Base-by-base conservation (phyloP, 2,797 vertebrate species). In the Chlorospingus flavigularis region DNA sequence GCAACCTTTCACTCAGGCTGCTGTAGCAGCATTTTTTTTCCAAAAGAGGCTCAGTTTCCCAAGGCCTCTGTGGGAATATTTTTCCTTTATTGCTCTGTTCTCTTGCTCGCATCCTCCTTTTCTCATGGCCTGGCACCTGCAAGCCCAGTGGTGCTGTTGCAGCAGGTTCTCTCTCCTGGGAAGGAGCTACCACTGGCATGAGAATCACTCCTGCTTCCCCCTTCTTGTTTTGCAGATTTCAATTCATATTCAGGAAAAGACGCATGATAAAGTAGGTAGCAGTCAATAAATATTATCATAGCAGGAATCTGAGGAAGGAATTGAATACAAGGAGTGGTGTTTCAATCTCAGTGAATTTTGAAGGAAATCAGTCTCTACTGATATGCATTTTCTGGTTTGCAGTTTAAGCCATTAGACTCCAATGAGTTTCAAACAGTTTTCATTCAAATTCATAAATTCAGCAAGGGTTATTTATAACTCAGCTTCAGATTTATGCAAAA, bases 401-500 rank as follows among this genome's bases (percentile, higher is more conserved):
- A 37, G 50, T 53, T 65, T 39, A 87, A 94, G 28, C 74, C 35
- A 67, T 82, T 85, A 76, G 57, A 63, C 35, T 86, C 25, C 39
- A 50, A 24, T 53, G 40, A 15, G 30, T 88, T 87, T 68, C 30
- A 67, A 68, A 88, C 18, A 13, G 14, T 50, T 81, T 87, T 72
- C 37, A 45, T 89, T 68, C 43, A 60, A 85, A 94, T 89, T 89
- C 81, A 79, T 60, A 42, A 82, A 87, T 91, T 93, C 81, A 60
- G 37, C 21, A 66, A 71, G 39, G 17, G n/a, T 67, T 71, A 71
- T 74, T 87, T 86, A 57, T 68, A 75, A 33, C 35, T 91, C 58
- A 54, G 17, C 17, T 75, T 73, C 65, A 54, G 19, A 42, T 79
- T 80, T 74, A 86, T 70, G 61, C 48, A 70, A 79, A 82, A 71